phyloP scores from a whole-genome alignment of 2,888 invertebrate species.

The Vandiemenella viatica region DNA sequence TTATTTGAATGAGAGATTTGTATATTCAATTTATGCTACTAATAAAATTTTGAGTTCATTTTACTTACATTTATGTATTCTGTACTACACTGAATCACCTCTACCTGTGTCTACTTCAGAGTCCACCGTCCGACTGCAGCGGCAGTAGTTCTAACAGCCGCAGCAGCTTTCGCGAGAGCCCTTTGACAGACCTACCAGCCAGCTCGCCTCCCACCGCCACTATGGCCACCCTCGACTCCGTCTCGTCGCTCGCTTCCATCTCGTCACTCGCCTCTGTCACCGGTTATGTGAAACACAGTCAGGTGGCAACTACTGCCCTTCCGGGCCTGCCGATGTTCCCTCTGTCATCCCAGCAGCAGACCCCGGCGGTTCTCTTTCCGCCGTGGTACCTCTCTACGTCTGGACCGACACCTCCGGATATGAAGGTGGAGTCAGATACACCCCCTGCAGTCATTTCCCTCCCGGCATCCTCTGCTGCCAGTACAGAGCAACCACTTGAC shows the following conservation, averaged over 20 bases:
- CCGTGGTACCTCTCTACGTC: slow-evolving; percentile 33
- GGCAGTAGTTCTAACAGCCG: slow-evolving; percentile 13
- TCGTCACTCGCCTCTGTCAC: slow-evolving; percentile 48
- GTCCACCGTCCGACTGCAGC: slow-evolving; percentile 13
- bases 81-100: no score
- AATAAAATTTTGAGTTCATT: no score
- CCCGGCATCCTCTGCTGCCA: slow-evolving; percentile 26
- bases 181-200: slow-evolving; percentile 10
- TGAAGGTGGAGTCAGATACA: slow-evolving; percentile 22
- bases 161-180: slow-evolving; percentile 12
- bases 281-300: slow-evolving; percentile 25
- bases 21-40: no score
- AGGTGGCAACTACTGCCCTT: slow-evolving; percentile 3
- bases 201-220: slow-evolving; percentile 6
- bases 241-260: slow-evolving; percentile 42
- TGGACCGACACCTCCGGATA: slow-evolving; percentile 27
- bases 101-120: slow-evolving; percentile 8
- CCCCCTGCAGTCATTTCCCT: slow-evolving; percentile 27
- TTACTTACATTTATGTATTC: no score
- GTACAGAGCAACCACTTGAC: slow-evolving; percentile 67
- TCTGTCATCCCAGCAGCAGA: slow-evolving; percentile 17
- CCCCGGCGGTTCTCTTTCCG: slow-evolving; percentile 23
- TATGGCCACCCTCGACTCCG: slow-evolving; percentile 19
- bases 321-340: slow-evolving; percentile 25
- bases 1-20: no score